Conservation (phyloP, 2,797 vertebrate species). For the Oryzias sinensis region DNA sequence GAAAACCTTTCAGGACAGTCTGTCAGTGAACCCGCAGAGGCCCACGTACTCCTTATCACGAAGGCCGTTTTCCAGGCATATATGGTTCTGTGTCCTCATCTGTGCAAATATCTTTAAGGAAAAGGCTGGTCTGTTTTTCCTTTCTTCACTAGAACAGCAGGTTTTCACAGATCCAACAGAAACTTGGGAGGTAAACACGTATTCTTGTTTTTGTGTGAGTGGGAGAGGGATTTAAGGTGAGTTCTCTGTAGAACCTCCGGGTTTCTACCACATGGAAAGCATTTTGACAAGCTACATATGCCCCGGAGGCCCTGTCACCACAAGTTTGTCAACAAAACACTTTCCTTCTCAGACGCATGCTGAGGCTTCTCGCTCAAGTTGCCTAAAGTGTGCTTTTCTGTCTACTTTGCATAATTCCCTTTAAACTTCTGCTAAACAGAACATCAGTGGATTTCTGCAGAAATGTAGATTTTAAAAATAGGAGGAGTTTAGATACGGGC, state of each 20-base stretch:
- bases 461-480: conserved; percentile 9
- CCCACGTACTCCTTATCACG: no score
- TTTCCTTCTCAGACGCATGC: conserved; percentile 54
- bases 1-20: no score
- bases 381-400: conserved; percentile 51
- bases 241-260: conserved; percentile 54
- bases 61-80: no score
- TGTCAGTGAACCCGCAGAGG: no score
- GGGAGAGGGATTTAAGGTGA: conserved; percentile 54
- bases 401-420: conserved; percentile 50
- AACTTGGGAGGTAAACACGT: conserved; percentile 30
- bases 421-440: conserved; percentile 32
- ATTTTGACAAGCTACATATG: conserved; percentile 58
- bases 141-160: conserved; percentile 3
- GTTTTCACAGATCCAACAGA: conserved; percentile 4
- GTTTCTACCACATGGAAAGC: conserved; percentile 51
- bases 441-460: conserved; percentile 23
- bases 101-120: no score
- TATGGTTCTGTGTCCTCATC: no score
- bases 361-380: conserved; percentile 45
- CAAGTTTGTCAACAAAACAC: conserved; percentile 68
- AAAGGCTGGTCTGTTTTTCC: no score
- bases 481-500: background rate
- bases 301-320: conserved; percentile 54
- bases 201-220: conserved; percentile 23